Percentiles rank a stretch among this genome's conserved stretches.
Evolutionary conservation across 2,888 invertebrate genomes (phyloP).

Genomic region (Ellobium chinense): DNA sequence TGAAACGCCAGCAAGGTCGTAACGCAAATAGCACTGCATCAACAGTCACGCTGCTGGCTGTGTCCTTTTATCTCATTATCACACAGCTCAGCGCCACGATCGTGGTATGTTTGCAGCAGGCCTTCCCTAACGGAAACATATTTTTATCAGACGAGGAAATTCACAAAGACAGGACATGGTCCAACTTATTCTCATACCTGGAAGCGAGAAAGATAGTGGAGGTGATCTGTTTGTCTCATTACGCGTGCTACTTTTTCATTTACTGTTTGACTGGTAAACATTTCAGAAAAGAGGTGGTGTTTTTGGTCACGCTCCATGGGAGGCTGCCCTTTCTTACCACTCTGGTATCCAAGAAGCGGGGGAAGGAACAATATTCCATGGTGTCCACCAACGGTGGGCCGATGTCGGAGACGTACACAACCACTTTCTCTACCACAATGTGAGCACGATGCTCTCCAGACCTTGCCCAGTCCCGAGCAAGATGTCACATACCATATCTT

Average conservation of each 20-base stretch:
- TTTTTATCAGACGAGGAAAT: constrained; percentile 61
- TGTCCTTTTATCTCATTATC: constrained; percentile 73
- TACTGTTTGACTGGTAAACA: constrained; percentile 69
- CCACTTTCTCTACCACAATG: constrained; percentile 51
- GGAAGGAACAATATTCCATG: constrained; percentile 53
- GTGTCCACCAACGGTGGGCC: constrained; percentile 54
- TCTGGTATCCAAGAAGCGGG: constrained; percentile 32
- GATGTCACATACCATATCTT: background rate
- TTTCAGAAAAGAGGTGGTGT: constrained; percentile 61
- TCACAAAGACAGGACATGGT: constrained; percentile 62
- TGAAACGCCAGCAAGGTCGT: constrained; percentile 50
- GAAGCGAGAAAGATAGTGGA: constrained; percentile 67
- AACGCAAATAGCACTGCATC: constrained; percentile 59
- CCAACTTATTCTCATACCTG: constrained; percentile 56
- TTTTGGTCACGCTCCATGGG: constrained; percentile 49
- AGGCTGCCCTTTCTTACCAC: constrained; percentile 41
- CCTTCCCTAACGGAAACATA: constrained; percentile 56
- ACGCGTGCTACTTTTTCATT: constrained; percentile 72
- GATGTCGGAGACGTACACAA: constrained; percentile 52
- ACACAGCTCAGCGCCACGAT: constrained; percentile 71
- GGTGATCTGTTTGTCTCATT: constrained; percentile 71
- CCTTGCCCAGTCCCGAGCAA: background rate
- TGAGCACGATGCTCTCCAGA: constrained; percentile 20
- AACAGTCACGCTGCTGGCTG: constrained; percentile 71
- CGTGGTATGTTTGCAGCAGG: constrained; percentile 56